A percentile compares a stretch with the other conserved stretches of the same genome.
phyloP scores from a whole-genome alignment of 2,888 invertebrate genomes.

The Cataglyphis livida region DNA sequence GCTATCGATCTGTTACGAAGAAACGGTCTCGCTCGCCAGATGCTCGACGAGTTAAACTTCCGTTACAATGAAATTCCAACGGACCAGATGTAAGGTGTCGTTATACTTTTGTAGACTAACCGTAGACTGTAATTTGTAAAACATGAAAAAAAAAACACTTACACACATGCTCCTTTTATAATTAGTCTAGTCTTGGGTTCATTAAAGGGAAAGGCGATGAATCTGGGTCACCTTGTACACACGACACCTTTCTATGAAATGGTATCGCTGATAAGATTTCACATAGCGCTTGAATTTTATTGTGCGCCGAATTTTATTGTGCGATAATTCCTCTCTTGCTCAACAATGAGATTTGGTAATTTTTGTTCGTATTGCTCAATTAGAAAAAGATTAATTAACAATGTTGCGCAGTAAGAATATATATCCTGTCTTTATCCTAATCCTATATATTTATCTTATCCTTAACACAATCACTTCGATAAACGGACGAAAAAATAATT shows the following conservation, averaged over 20 bases:
- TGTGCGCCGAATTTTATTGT: slow-evolving; percentile 2
- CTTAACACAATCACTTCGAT: background rate
- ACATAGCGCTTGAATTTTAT: background rate
- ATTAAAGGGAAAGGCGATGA: slow-evolving; percentile 38
- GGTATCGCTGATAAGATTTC: slow-evolving; percentile 33
- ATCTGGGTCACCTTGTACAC: slow-evolving; percentile 22
- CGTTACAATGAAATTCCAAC: background rate
- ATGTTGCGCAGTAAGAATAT: background rate
- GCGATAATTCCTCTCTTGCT: background rate
- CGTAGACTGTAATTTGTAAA: slow-evolving; percentile 7
- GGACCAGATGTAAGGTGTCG: background rate
- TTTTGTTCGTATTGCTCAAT: background rate
- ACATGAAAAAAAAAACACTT: background rate
- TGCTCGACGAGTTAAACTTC: slow-evolving; percentile 8
- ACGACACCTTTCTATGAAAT: slow-evolving; percentile 26
- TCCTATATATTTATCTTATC: slow-evolving; percentile 9
- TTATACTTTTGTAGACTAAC: slow-evolving; percentile 8
- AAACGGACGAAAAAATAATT: slow-evolving; percentile 22
- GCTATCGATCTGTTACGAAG: slow-evolving; percentile 24
- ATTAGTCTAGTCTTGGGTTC: slow-evolving; percentile 29
- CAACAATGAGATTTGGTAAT: background rate
- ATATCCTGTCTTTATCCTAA: slow-evolving; percentile 10
- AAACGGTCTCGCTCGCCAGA: slow-evolving; percentile 22
- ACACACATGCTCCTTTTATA: background rate
- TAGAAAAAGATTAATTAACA: slow-evolving; percentile 3